Evolutionary conservation across 1,140 invertebrate genomes (phyloP), one percentile per base, ranked within the genome.

Genomic region (Chlorops oryzae): DNA sequence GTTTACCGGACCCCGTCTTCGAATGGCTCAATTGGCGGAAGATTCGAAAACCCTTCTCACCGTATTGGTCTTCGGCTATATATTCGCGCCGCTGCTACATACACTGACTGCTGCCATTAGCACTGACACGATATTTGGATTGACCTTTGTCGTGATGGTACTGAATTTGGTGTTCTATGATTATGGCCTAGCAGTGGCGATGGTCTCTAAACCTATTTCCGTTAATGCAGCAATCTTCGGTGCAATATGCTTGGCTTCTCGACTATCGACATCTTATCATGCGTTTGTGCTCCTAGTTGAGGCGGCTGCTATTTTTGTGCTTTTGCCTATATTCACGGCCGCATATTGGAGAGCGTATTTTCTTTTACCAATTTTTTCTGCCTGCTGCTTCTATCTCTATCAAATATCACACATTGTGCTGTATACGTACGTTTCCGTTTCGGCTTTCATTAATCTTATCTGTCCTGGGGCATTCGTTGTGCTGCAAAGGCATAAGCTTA

Each of bases 81-180:
- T 91, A 32, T 77, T 95, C 39, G 93, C 91, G 0, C 92, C 93
- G 0, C 80, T 96, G 21, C 73, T 97, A n/a, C 90, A 95, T 72
- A 96, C 91, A 1, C 75, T 98, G 25, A 98, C 96, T 0, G 90
- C 95, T 70, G 93, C 92, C 0, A 88, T 98, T 1, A 95, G 92
- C 63, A 97, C 94, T 1, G 94, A 98, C 70, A 96, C 94, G 2
- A 96, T 98, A 64, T 96, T 96, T 63, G 87, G 89, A 2, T 92
- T 86, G 77, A 84, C 91, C 18, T 83, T 87, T 40, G 78, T 92
- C 28, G 92, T 95, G 82, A 82, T 97, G 71, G 58, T 92, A 1
- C 73, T 88, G 5, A 92, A 98, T 76, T 75, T 98, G 27, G 78
- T 92, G 49, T 95, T 95, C 64, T 90, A 88, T 64, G 89, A 98